A percentile compares a stretch with the other conserved stretches of the same genome.
Conservation (phyloP, 2,113 vertebrate species). For the Neodontobutis hainanensis region DNA sequence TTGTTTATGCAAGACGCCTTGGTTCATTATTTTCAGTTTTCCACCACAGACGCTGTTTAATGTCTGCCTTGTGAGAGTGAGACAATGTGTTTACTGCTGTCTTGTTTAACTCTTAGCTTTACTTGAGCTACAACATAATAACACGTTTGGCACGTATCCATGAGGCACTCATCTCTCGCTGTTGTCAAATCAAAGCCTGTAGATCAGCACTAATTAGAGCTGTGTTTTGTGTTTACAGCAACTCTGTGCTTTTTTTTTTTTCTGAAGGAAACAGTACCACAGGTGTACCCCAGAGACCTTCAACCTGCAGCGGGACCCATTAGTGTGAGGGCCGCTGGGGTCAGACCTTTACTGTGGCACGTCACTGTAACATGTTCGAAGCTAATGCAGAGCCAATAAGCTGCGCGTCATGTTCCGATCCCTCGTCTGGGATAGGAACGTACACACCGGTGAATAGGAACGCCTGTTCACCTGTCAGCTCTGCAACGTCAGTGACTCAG, state of each 20-base stretch:
- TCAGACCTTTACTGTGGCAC: too few relatives aligned
- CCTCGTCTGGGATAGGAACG: too few relatives aligned
- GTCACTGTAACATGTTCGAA: too few relatives aligned
- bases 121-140: not conserved
- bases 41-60: too few relatives aligned
- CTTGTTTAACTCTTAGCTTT: not conserved
- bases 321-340: too few relatives aligned
- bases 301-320: not conserved
- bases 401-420: too few relatives aligned
- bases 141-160: slow-evolving; percentile 7
- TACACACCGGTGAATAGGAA: too few relatives aligned
- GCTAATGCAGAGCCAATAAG: too few relatives aligned
- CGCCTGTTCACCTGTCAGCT: too few relatives aligned
- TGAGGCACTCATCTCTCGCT: not conserved
- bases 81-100: not conserved
- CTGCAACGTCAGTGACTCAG: too few relatives aligned
- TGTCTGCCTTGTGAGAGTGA: not conserved
- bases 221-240: slow-evolving; percentile 15
- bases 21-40: not conserved
- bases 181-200: slow-evolving; percentile 40
- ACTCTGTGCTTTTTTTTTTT: not conserved
- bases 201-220: slow-evolving; percentile 44
- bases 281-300: slow-evolving; percentile 20
- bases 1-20: not conserved
- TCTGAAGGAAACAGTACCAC: slow-evolving; percentile 11